Conservation (phyloP, 2,113 vertebrate species). For the Manacus vitellinus region DNA sequence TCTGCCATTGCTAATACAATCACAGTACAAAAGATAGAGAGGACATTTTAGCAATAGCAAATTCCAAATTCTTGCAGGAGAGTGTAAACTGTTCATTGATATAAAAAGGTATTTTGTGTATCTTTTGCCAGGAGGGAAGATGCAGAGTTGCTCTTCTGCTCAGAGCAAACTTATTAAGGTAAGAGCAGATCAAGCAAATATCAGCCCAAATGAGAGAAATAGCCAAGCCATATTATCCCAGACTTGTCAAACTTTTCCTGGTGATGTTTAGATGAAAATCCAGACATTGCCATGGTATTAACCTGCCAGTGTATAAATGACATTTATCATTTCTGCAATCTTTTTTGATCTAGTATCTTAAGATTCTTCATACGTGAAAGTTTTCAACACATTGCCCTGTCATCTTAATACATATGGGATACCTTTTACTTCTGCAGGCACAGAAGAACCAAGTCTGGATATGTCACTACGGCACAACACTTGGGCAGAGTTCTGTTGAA, state of each 20-base stretch:
- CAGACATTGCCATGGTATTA: slow-evolving; percentile 14
- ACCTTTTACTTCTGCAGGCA: slow-evolving; percentile 29
- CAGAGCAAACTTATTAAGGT: slow-evolving; percentile 1
- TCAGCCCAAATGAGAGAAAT: slow-evolving; percentile 62
- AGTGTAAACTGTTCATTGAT: neutral
- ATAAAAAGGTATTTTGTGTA: slow-evolving; percentile 18
- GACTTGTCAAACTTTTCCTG: neutral
- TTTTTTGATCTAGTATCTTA: slow-evolving; percentile 53
- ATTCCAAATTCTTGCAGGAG: neutral
- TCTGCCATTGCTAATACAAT: neutral
- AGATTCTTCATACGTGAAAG: slow-evolving; percentile 32
- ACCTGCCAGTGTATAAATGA: slow-evolving; percentile 50
- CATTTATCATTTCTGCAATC: slow-evolving; percentile 61
- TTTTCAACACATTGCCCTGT: slow-evolving; percentile 50
- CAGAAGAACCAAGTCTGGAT: slow-evolving; percentile 59
- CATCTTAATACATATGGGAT: slow-evolving; percentile 55
- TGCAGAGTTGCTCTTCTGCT: neutral
- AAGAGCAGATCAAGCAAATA: slow-evolving; percentile 49
- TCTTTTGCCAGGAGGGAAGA: slow-evolving; percentile 33
- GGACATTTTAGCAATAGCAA: neutral
- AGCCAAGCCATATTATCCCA: slow-evolving; percentile 3
- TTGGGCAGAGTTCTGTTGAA: slow-evolving; percentile 55
- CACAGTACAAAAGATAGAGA: neutral
- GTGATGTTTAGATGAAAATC: slow-evolving; percentile 30
- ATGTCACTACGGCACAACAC: slow-evolving; percentile 21